Evolutionary conservation across 2,113 vertebrate genomes (phyloP).

Genomic region (Campylomormyrus numenius): DNA sequence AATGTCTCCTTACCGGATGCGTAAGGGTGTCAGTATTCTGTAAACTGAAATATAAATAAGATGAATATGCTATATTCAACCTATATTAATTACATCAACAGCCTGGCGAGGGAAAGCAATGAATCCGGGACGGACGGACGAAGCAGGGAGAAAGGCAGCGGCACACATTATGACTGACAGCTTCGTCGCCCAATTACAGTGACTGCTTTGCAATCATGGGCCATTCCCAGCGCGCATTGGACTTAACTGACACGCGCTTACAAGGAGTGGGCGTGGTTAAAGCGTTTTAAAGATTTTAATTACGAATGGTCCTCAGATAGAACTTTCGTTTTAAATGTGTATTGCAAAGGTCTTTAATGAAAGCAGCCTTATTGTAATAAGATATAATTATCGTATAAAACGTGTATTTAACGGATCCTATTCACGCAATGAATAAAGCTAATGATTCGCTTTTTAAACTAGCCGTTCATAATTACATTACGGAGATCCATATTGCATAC

Average conservation of each 20-base stretch:
- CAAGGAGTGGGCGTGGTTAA: neutral
- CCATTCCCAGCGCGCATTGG: neutral
- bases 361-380: neutral
- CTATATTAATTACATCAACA: constrained; percentile 28
- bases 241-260: neutral
- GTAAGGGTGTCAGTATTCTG: constrained; percentile 24
- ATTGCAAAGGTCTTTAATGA: neutral
- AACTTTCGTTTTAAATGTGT: neutral
- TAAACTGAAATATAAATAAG: constrained; percentile 2
- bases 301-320: neutral
- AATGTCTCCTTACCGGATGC: constrained; percentile 29
- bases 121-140: constrained; percentile 21
- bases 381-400: neutral
- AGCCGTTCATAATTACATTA: neutral
- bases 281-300: neutral
- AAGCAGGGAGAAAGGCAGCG: constrained; percentile 10
- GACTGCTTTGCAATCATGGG: neutral
- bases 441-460: neutral
- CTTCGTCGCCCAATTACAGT: neutral
- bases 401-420: neutral
- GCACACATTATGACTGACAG: constrained; percentile 19
- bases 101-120: constrained; percentile 27
- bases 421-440: neutral
- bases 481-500: neutral
- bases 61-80: constrained; percentile 26